Conservation (phyloP, 2,888 invertebrate genomes). For the Ypsolopha scabrella region DNA sequence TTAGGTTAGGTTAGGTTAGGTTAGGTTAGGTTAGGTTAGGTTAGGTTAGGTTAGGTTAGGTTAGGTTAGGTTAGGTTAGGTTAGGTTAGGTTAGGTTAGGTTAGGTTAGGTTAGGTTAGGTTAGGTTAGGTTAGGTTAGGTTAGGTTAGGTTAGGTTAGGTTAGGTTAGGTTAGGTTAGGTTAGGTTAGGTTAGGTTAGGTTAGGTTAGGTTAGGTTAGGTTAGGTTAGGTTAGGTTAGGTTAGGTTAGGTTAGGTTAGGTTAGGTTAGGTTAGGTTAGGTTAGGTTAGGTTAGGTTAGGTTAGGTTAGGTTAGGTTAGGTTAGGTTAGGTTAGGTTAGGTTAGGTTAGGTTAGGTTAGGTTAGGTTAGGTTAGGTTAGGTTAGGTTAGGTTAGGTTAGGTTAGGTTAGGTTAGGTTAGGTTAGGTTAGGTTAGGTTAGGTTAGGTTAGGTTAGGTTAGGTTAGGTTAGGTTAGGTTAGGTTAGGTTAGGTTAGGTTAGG, state of each 20-base stretch:
- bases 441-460: slow-evolving; percentile 8
- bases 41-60: slow-evolving; percentile 15
- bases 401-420: slow-evolving; percentile 7
- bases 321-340: slow-evolving; percentile 20
- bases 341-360: slow-evolving; percentile 20
- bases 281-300: slow-evolving; percentile 18
- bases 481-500: slow-evolving; percentile 9
- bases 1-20: slow-evolving; percentile 12
- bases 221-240: slow-evolving; percentile 10
- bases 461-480: slow-evolving; percentile 9
- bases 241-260: slow-evolving; percentile 15
- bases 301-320: slow-evolving; percentile 18
- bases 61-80: slow-evolving; percentile 16
- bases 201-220: slow-evolving; percentile 7
- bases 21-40: slow-evolving; percentile 16
- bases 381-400: slow-evolving; percentile 5
- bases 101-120: slow-evolving; percentile 16
- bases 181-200: slow-evolving; percentile 15
- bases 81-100: slow-evolving; percentile 15
- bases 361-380: slow-evolving; percentile 11
- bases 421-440: slow-evolving; percentile 8
- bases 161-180: slow-evolving; percentile 15
- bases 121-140: slow-evolving; percentile 11
- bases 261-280: slow-evolving; percentile 8
- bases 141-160: slow-evolving; percentile 15